Conservation (phyloP, 1,140 invertebrate species). For the Anastrepha obliqua region DNA sequence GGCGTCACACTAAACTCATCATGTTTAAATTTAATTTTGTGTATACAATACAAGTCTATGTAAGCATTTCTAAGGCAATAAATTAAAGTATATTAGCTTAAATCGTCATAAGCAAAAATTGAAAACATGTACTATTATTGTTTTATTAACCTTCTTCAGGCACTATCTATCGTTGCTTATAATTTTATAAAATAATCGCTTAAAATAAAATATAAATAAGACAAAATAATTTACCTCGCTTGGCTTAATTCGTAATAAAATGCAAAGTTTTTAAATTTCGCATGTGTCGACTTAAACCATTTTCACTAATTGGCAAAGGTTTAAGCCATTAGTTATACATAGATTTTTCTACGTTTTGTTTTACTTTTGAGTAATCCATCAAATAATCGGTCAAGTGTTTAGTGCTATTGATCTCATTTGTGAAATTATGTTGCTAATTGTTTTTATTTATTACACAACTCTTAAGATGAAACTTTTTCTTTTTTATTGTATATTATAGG, state of each 20-base stretch:
- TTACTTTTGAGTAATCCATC: too few relatives aligned
- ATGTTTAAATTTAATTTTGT: not conserved
- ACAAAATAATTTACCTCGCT: not conserved
- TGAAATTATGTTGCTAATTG: conserved; percentile 13
- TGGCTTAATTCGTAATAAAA: not conserved
- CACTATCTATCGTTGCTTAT: too few relatives aligned
- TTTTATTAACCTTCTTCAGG: too few relatives aligned
- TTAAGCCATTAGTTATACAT: not conserved
- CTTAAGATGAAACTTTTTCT: not conserved
- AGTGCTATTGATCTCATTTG: not conserved
- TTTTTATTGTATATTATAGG: not conserved
- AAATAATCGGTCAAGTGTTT: not conserved
- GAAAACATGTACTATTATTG: not conserved
- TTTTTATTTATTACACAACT: not conserved
- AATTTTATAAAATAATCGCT: too few relatives aligned
- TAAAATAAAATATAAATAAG: not conserved
- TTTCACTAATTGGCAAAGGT: not conserved
- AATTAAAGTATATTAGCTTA: not conserved
- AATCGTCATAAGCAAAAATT: not conserved
- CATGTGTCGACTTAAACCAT: not conserved
- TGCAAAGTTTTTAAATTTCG: not conserved
- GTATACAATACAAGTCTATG: not conserved
- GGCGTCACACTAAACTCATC: not conserved
- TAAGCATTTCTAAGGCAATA: not conserved
- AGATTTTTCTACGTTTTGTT: not conserved